Conservation (phyloP, 2,797 vertebrate species). For the Aratinga solstitialis region DNA sequence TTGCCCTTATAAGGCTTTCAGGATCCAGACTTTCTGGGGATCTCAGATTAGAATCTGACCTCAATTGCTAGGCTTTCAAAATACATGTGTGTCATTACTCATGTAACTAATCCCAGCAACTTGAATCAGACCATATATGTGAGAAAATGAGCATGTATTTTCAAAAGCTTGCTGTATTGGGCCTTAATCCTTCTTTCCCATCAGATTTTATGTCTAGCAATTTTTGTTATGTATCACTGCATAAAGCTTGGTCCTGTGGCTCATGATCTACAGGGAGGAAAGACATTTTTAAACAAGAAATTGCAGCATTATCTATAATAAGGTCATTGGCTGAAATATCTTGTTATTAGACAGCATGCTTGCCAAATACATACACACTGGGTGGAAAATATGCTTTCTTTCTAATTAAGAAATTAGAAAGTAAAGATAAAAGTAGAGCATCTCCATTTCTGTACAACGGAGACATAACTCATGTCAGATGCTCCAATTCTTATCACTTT, state of each 20-base stretch:
- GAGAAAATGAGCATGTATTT: background rate
- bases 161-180: background rate
- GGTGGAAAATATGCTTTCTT: constrained; percentile 58
- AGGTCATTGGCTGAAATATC: background rate
- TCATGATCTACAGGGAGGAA: background rate
- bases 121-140: background rate
- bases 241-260: background rate
- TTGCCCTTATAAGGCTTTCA: constrained; percentile 28
- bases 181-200: background rate
- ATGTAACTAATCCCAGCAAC: background rate
- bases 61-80: constrained; percentile 32
- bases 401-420: constrained; percentile 77
- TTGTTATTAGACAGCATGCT: background rate
- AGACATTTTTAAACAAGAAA: constrained; percentile 2
- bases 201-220: background rate
- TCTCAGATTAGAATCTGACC: constrained; percentile 32
- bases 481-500: constrained; percentile 74
- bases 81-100: constrained; percentile 24
- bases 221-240: background rate
- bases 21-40: background rate
- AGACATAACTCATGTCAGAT: constrained; percentile 69
- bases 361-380: constrained; percentile 31
- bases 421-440: constrained; percentile 69
- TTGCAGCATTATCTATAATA: background rate
- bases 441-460: constrained; percentile 53